Base-by-base conservation (phyloP, 2,888 invertebrate genomes). In the Stenodema calcarata region DNA sequence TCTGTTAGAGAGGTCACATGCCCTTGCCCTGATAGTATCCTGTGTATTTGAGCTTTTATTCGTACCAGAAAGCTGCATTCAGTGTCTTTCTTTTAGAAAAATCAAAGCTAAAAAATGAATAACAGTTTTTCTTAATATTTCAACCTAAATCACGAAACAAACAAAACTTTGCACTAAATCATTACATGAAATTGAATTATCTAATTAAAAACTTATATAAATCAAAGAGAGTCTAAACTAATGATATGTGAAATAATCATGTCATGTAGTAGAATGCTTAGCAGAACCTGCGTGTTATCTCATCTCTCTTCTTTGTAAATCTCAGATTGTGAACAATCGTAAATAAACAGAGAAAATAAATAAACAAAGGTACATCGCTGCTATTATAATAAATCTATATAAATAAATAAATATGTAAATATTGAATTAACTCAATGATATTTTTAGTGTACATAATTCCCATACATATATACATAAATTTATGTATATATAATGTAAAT, bases 251-350 rank as follows among this genome's bases (percentile, higher is more conserved):
- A 88, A 88, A 88, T 88, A 88, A 88, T 88, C 88, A 88, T 88
- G 88, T 88, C 62, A 27, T 86, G 87, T 88, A 88, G 88, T 88
- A 88, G 88, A 87, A 88, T 88, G 88, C 88, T 88, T 88, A 86
- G 87, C 86, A 84, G 82, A 88, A 87, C 87, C 82, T 88, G 87
- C 87, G 88, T 88, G 88, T 87, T 79, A 86, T 85, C 82, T 81
- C 83, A 70, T 88, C 81, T 88, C 87, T 87, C 87, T 85, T 87
- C 62, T 47, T 81, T 47, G 50, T 54, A 78, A 86, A 86, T 62
- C 86, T 84, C 78, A 86, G 78, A 86, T 78, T 78, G 84, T 75
- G 76, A 84, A 35, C 73, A 73, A 76, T 27, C 62, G n/a, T 28
- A 70, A 81, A 30, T 81, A 73, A 80, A 86, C 18, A 42, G 14